Conservation (phyloP, 2,113 vertebrate species). For the Bungarus multicinctus region DNA sequence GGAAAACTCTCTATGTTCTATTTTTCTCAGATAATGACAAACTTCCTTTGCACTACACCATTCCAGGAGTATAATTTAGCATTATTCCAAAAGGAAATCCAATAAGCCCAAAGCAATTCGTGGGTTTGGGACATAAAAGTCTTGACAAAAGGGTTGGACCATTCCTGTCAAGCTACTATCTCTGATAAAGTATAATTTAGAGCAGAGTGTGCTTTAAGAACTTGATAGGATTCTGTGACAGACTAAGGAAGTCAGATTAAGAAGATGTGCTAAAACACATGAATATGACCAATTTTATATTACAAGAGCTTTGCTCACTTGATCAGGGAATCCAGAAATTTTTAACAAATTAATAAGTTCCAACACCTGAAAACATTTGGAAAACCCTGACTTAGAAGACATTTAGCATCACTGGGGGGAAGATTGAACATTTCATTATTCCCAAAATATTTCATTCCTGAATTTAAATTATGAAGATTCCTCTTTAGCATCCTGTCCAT, state of each 20-base stretch:
- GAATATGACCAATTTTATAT: background rate
- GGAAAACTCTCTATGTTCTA: background rate
- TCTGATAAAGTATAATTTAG: background rate
- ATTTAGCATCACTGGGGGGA: background rate
- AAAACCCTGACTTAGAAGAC: background rate
- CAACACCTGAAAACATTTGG: background rate
- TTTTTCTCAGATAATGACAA: background rate
- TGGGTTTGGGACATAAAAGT: background rate
- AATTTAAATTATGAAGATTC: background rate
- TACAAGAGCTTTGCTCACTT: background rate
- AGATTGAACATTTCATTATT: background rate
- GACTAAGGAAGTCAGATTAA: background rate
- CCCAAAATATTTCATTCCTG: background rate
- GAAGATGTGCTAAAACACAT: background rate
- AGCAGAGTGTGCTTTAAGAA: background rate
- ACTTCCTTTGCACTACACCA: background rate
- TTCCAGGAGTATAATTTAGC: background rate
- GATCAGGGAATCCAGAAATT: background rate
- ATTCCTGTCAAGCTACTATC: background rate
- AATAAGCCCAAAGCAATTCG: background rate
- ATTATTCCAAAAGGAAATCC: background rate
- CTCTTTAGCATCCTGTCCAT: background rate
- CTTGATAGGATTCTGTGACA: background rate
- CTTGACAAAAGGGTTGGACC: background rate
- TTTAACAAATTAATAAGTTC: background rate